These are phyloP conservation scores for Tetramorium bicarinatum DNA, from an alignment of 2,888 invertebrate genomes.

Conservation along the genomic window DNA sequence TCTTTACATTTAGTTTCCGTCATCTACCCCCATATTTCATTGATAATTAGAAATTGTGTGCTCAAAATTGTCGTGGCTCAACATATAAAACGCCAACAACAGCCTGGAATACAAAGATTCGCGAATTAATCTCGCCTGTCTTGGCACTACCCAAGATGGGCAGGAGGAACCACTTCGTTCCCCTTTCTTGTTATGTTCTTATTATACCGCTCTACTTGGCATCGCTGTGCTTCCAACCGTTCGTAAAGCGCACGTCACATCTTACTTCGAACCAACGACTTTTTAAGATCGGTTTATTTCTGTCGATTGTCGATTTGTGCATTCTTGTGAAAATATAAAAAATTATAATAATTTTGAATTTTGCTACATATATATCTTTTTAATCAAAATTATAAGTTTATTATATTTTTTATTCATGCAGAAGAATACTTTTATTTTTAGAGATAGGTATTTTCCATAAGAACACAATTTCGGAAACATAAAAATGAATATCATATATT, in stretches of 20 bases:
- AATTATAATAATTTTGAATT: background rate
- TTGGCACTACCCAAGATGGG: conserved; percentile 37
- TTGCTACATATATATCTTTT: background rate
- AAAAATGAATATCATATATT: background rate
- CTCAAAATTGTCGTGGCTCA: background rate
- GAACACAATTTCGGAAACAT: background rate
- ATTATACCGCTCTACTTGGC: conserved; percentile 52
- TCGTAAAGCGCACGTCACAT: conserved; percentile 41
- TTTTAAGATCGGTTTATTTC: conserved; percentile 1
- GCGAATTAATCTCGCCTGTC: conserved; percentile 42
- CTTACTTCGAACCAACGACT: conserved; percentile 4
- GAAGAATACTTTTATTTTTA: background rate
- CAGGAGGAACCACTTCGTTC: conserved; percentile 42
- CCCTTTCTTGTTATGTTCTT: conserved; percentile 46
- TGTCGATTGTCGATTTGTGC: conserved; percentile 15
- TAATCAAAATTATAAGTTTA: background rate
- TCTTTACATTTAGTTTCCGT: background rate
- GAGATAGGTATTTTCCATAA: background rate
- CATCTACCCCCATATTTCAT: background rate
- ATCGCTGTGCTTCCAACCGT: conserved; percentile 40
- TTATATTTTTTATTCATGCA: background rate
- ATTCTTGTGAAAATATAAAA: background rate
- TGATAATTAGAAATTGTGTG: conserved; percentile 25
- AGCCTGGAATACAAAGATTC: conserved; percentile 5
- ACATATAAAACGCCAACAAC: conserved; percentile 5